Evolutionary conservation across 35 echinoderm and acorn worm genomes (phyloP).

Genomic region (Chiridota heheva): DNA sequence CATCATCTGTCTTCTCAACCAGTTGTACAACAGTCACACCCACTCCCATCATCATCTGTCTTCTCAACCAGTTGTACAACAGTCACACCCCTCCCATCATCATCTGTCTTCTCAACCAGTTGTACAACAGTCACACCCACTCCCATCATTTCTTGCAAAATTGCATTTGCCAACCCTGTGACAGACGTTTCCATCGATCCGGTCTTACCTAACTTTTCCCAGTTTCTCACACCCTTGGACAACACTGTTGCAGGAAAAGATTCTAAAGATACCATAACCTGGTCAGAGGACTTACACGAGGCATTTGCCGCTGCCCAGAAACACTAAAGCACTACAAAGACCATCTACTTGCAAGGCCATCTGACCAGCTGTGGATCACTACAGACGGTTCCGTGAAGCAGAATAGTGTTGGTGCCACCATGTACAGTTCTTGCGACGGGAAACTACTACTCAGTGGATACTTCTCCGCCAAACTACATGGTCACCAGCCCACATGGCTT

Average conservation of each 20-base stretch:
- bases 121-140: background rate
- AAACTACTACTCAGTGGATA: constrained; percentile 39
- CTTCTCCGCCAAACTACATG: constrained; percentile 42
- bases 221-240: constrained; percentile 53
- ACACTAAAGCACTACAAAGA: background rate
- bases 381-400: no score
- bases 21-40: no score
- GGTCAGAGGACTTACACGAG: constrained; percentile 1
- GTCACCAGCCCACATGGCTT: constrained; percentile 50
- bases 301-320: constrained; percentile 24
- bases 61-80: no score
- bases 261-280: constrained; percentile 33
- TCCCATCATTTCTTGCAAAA: background rate
- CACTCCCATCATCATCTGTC: no score
- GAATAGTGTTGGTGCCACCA: no score
- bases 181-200: constrained; percentile 28
- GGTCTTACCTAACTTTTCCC: no score
- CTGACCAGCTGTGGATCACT: constrained; percentile 68
- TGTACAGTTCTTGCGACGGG: no score
- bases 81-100: no score
- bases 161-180: background rate
- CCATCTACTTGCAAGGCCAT: constrained; percentile 38
- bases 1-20: no score
- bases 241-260: constrained; percentile 36
- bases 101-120: background rate